A percentile compares a stretch with the other conserved stretches of the same genome.
These are phyloP conservation scores for Corythornis madagascariensis DNA, from an alignment of 2,113 vertebrate genomes.

Conservation along the genomic window DNA sequence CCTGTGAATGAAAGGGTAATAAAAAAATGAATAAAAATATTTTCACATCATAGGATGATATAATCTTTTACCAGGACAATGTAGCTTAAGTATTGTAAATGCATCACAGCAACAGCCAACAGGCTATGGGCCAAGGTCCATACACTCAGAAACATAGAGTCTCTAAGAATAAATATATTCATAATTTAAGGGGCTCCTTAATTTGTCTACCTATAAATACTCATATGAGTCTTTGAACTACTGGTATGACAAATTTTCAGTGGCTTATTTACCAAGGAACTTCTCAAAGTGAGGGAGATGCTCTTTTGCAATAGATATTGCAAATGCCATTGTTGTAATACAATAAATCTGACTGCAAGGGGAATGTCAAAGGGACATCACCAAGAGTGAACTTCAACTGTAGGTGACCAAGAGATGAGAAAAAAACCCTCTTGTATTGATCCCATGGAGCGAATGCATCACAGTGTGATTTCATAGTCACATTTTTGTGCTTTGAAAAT, in stretches of 20 bases:
- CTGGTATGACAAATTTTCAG: not conserved
- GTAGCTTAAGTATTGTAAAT: not conserved
- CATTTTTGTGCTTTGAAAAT: not conserved
- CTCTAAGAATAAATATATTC: not conserved
- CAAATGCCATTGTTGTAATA: not conserved
- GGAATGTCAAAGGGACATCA: not conserved
- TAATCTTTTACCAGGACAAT: not conserved
- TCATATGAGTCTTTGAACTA: not conserved
- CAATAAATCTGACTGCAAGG: not conserved
- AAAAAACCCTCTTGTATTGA: not conserved
- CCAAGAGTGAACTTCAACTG: not conserved
- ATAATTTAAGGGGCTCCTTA: not conserved
- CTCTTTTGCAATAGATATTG: not conserved
- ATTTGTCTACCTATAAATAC: not conserved
- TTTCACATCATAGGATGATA: not conserved
- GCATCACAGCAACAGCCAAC: not conserved
- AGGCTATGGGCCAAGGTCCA: not conserved
- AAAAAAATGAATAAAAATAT: not conserved
- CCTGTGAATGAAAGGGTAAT: conserved; percentile 67
- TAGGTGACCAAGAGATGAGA: not conserved
- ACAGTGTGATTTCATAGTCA: not conserved
- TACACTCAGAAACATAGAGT: not conserved
- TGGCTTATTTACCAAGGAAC: not conserved
- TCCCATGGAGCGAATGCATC: not conserved
- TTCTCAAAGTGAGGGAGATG: not conserved